A percentile compares a stretch with the other conserved stretches of the same genome.
phyloP scores from a whole-genome alignment of 2,888 invertebrate species.

The Phymatocera aterrima region DNA sequence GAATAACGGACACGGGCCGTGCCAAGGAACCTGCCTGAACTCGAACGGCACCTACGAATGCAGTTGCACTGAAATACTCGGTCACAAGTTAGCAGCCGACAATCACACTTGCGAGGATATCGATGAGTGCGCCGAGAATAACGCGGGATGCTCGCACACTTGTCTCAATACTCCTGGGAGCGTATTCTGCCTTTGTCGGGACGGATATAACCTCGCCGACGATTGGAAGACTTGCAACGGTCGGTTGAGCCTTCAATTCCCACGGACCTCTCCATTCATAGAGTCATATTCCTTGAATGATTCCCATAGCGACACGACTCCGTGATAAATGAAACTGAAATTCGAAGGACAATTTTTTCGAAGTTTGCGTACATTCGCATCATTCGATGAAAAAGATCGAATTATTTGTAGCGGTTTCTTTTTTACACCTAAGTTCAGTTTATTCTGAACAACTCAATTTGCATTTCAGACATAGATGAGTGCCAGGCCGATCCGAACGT shows the following conservation, averaged over 20 bases:
- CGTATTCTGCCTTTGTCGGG: constrained; percentile 68
- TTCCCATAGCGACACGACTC: too few species aligned
- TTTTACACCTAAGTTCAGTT: too few species aligned
- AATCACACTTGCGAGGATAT: constrained; percentile 78
- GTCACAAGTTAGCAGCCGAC: constrained; percentile 78
- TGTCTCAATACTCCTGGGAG: constrained; percentile 79
- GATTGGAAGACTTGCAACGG: constrained; percentile 70
- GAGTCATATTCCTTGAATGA: not conserved
- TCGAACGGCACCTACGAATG: constrained; percentile 79
- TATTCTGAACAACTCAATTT: too few species aligned
- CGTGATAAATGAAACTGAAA: too few species aligned
- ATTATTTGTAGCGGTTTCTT: too few species aligned
- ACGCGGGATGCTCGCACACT: constrained; percentile 78
- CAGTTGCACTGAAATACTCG: constrained; percentile 78
- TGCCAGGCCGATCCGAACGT: constrained; percentile 72
- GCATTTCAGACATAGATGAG: constrained; percentile 79
- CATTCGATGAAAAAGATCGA: too few species aligned
- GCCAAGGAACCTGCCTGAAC: constrained; percentile 80
- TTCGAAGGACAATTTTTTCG: too few species aligned
- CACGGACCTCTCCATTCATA: constrained; percentile 44
- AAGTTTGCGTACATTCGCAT: too few species aligned
- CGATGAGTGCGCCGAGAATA: constrained; percentile 77
- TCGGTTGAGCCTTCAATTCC: constrained; percentile 57
- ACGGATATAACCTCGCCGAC: constrained; percentile 64
- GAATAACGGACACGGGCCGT: constrained; percentile 81